Percentiles rank a stretch among this genome's conserved stretches.
Evolutionary conservation across 1,140 invertebrate species (phyloP).

Genomic region (Pogonomyrmex californicus): DNA sequence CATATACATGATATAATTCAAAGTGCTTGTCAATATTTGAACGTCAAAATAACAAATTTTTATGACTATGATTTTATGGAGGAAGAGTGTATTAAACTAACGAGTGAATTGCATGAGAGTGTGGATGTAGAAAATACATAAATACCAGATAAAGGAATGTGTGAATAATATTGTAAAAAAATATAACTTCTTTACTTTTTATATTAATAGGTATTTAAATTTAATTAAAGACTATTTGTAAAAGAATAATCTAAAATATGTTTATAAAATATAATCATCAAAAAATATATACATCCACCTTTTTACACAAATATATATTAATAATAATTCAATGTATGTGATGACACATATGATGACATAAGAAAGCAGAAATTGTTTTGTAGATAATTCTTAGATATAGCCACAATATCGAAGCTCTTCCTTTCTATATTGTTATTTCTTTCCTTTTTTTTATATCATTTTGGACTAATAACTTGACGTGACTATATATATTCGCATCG

Average conservation of each 20-base stretch:
- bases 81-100: constrained; percentile 47
- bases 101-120: constrained; percentile 53
- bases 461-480: constrained; percentile 35
- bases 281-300: constrained; percentile 77
- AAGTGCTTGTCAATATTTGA: neutral
- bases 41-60: constrained; percentile 24
- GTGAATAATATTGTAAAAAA: constrained; percentile 50
- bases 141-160: constrained; percentile 1
- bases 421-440: constrained; percentile 7
- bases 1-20: constrained; percentile 20
- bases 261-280: constrained; percentile 71
- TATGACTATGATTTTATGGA: constrained; percentile 34
- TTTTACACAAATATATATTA: constrained; percentile 70
- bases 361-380: constrained; percentile 5
- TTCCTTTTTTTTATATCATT: constrained; percentile 13
- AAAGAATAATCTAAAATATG: constrained; percentile 1
- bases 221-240: constrained; percentile 28
- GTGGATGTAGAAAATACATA: constrained; percentile 48
- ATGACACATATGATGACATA: neutral
- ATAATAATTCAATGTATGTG: neutral
- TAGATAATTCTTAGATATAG: constrained; percentile 36
- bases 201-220: constrained; percentile 21
- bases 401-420: constrained; percentile 3
- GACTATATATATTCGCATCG: constrained; percentile 9
- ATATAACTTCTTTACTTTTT: constrained; percentile 37